Evolutionary conservation across 2,113 vertebrate species (phyloP).

Genomic region (Neomonachus schauinslandi): DNA sequence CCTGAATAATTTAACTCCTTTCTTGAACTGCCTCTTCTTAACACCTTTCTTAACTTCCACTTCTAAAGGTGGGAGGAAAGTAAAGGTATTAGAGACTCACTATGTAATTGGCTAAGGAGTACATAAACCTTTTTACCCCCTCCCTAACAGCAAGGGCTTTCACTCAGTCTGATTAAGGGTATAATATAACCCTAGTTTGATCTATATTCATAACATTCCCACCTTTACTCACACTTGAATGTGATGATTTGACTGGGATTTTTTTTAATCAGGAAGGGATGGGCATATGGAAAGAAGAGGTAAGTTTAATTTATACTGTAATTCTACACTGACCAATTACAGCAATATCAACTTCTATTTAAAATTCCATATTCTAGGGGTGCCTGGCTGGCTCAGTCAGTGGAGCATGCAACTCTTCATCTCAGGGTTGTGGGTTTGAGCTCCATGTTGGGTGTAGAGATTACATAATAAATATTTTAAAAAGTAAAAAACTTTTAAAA

Average conservation of each 20-base stretch:
- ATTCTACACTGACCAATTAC: not conserved
- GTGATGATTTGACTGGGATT: not conserved
- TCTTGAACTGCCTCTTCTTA: not conserved
- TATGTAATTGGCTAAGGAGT: not conserved
- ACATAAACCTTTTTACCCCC: not conserved
- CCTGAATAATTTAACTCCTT: slow-evolving; percentile 41
- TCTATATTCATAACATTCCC: not conserved
- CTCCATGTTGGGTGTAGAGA: not conserved
- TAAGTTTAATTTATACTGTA: not conserved
- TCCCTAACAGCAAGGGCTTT: not conserved
- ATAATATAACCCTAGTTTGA: not conserved
- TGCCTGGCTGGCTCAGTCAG: not conserved
- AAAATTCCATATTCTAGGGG: not conserved
- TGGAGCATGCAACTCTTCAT: not conserved
- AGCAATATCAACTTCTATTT: not conserved
- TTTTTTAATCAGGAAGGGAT: not conserved
- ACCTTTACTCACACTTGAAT: not conserved
- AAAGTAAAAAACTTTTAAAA: not conserved
- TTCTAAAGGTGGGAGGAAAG: not conserved
- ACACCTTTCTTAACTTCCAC: slow-evolving; percentile 7
- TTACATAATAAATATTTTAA: not conserved
- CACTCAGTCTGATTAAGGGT: not conserved
- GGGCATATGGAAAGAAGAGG: not conserved
- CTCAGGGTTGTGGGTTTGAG: too few relatives aligned
- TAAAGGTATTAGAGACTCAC: not conserved